Evolutionary conservation across 2,797 vertebrate species (phyloP).

Genomic region (Brachyrhaphis roseni): DNA sequence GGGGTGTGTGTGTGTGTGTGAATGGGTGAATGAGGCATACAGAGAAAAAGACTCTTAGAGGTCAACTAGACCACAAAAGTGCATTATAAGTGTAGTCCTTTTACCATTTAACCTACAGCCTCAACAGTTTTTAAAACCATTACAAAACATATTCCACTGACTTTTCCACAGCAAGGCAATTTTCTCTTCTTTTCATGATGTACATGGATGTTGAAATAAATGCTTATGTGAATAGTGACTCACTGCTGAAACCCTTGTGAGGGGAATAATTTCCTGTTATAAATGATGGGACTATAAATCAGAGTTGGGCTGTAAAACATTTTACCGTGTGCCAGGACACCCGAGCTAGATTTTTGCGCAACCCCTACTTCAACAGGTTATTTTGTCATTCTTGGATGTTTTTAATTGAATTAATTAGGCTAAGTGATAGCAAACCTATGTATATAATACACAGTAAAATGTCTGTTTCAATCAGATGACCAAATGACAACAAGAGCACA

Average conservation of each 20-base stretch:
- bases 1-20: background rate
- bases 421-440: too few species aligned
- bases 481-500: too few species aligned
- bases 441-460: too few species aligned
- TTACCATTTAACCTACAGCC: constrained; percentile 2
- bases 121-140: constrained; percentile 3
- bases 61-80: background rate
- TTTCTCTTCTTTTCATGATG: background rate
- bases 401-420: too few species aligned
- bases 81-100: background rate
- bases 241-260: background rate
- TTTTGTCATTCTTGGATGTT: background rate
- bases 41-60: background rate
- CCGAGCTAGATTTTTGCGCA: background rate
- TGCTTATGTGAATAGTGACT: background rate
- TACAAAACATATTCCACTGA: background rate
- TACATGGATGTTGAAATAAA: background rate
- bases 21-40: background rate
- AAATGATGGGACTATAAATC: background rate
- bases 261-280: background rate
- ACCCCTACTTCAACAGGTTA: background rate
- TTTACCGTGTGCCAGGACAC: background rate
- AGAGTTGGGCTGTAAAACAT: background rate
- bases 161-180: background rate
- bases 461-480: too few species aligned